Percentiles rank a stretch among this genome's conserved stretches.
phyloP scores from a whole-genome alignment of 2,797 vertebrate species.

The Diceros bicornis region DNA sequence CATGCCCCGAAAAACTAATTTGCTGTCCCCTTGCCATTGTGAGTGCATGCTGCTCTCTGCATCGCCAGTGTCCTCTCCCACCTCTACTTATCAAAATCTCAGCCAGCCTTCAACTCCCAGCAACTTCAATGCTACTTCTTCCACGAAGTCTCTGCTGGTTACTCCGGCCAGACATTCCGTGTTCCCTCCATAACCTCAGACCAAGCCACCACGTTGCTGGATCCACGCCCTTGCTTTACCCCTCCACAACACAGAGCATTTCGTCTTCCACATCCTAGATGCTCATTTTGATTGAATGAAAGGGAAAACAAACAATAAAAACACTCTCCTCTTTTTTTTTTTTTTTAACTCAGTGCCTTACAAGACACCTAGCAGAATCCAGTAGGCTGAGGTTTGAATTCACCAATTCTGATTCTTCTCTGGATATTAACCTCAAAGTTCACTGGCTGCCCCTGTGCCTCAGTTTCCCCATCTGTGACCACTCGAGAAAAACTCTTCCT shows the following conservation, averaged over 20 bases:
- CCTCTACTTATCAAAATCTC: background rate
- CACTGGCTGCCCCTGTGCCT: background rate
- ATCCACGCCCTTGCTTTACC: background rate
- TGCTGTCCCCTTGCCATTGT: background rate
- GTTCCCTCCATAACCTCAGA: background rate
- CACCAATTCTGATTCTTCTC: conserved; percentile 16
- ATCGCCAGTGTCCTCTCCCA: background rate
- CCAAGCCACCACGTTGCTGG: background rate
- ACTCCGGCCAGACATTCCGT: background rate
- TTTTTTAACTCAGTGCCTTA: background rate
- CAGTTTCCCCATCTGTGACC: conserved; percentile 52
- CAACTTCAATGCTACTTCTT: background rate
- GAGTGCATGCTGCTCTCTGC: background rate
- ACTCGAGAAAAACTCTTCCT: background rate
- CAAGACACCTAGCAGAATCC: conserved; percentile 4
- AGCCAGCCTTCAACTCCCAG: background rate
- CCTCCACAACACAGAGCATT: background rate
- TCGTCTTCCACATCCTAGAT: background rate
- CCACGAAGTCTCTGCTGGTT: background rate
- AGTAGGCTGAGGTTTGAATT: background rate
- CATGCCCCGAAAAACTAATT: background rate
- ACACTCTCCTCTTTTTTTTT: background rate
- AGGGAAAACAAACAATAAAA: background rate
- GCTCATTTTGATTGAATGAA: conserved; percentile 5
- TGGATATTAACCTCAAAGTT: conserved; percentile 6